These are phyloP conservation scores for Tetramorium bicarinatum DNA, from an alignment of 2,888 invertebrate genomes.

Conservation along the genomic window DNA sequence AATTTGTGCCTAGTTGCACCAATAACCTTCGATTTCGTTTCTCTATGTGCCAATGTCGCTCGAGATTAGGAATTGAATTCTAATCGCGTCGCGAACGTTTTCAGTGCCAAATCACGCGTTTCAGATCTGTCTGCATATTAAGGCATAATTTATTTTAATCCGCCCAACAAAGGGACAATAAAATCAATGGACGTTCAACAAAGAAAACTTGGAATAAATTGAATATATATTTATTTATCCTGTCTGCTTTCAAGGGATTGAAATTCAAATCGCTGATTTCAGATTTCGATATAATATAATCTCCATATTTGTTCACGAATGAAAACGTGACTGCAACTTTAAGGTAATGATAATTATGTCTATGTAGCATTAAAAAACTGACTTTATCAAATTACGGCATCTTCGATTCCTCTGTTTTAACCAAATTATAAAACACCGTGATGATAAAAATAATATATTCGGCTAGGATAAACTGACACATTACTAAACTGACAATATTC, in stretches of 20 bases:
- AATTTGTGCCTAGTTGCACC: conserved; percentile 58
- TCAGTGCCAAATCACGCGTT: neutral
- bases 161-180: neutral
- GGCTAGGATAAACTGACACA: no score
- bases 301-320: neutral
- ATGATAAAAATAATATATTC: neutral
- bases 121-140: neutral
- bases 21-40: conserved; percentile 28
- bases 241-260: neutral
- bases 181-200: neutral
- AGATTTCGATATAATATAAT: neutral
- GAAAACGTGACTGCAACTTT: neutral
- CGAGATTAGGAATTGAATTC: conserved; percentile 14
- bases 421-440: neutral
- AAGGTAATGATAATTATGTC: neutral
- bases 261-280: neutral
- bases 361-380: neutral
- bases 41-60: conserved; percentile 32
- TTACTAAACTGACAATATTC: neutral
- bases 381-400: neutral
- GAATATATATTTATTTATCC: neutral
- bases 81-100: neutral
- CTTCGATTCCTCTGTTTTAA: neutral
- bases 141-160: neutral
- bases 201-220: neutral